A percentile compares a stretch with the other conserved stretches of the same genome.
These are phyloP conservation scores for Mallateleia sp. DNA, from an alignment of 2,888 invertebrate species.

Conservation along the genomic window DNA sequence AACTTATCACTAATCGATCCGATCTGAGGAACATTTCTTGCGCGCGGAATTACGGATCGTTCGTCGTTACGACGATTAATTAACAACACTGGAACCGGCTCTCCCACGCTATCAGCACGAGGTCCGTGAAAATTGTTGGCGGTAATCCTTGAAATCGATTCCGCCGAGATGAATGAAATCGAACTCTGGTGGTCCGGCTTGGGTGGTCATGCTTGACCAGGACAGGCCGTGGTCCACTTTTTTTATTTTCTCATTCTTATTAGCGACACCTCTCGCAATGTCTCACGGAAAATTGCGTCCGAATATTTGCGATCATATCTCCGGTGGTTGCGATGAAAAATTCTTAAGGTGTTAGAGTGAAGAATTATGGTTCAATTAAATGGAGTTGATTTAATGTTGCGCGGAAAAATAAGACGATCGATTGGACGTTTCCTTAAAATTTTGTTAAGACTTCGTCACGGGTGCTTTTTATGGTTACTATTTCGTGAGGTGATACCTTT, in stretches of 20 bases:
- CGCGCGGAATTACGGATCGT: constrained; percentile 73
- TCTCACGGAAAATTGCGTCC: constrained; percentile 50
- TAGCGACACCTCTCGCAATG: constrained; percentile 62
- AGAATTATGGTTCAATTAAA: constrained; percentile 15
- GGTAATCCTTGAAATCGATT: constrained; percentile 84
- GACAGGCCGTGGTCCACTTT: constrained; percentile 60
- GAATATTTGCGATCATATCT: not conserved
- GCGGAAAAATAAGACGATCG: not conserved
- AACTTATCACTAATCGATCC: constrained; percentile 75
- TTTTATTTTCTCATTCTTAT: constrained; percentile 60
- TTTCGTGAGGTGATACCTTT: constrained; percentile 63
- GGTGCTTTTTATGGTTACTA: constrained; percentile 44
- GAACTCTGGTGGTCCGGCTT: constrained; percentile 84
- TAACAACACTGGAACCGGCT: constrained; percentile 74
- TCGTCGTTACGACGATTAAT: constrained; percentile 74
- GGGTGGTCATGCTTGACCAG: constrained; percentile 82
- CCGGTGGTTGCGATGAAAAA: constrained; percentile 15
- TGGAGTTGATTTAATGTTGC: not conserved
- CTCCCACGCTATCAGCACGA: constrained; percentile 86
- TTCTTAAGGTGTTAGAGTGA: not conserved
- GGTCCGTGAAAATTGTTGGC: constrained; percentile 85
- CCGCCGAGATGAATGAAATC: constrained; percentile 80
- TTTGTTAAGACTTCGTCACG: constrained; percentile 51
- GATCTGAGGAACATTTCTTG: constrained; percentile 62
- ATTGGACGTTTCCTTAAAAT: constrained; percentile 52